Percentiles rank a stretch among this genome's conserved stretches.
phyloP scores from a whole-genome alignment of 2,888 invertebrate species.

The Pseudeuparius sepicola region DNA sequence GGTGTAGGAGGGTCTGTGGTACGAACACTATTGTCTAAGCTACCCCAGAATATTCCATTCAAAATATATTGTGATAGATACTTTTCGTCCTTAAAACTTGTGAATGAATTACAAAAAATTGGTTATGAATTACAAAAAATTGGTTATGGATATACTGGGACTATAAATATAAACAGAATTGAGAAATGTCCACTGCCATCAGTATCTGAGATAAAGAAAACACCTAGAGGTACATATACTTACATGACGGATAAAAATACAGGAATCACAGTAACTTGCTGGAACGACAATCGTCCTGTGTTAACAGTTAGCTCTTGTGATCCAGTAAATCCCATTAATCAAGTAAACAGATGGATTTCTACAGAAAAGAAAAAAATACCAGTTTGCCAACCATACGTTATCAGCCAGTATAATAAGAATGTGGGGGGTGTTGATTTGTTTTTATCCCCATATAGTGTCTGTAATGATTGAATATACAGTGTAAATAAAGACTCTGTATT shows the following conservation, averaged over 20 bases:
- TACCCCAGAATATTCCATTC: slow-evolving; percentile 19
- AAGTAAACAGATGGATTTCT: slow-evolving; percentile 20
- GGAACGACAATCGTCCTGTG: slow-evolving; percentile 22
- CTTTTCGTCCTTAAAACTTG: slow-evolving; percentile 21
- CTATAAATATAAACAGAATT: slow-evolving; percentile 20
- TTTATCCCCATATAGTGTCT: too few species aligned
- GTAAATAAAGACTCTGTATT: too few species aligned
- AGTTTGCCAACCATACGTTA: slow-evolving; percentile 21
- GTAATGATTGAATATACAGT: too few species aligned
- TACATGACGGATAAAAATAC: slow-evolving; percentile 17
- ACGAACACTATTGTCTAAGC: slow-evolving; percentile 17
- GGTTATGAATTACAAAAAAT: too few species aligned
- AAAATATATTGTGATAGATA: slow-evolving; percentile 22
- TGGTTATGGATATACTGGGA: slow-evolving; percentile 20
- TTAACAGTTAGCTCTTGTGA: slow-evolving; percentile 20
- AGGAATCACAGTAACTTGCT: slow-evolving; percentile 18
- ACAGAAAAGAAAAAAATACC: slow-evolving; percentile 22
- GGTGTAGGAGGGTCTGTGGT: slow-evolving; percentile 21
- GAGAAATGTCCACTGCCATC: slow-evolving; percentile 12
- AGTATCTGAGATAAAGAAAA: too few species aligned
- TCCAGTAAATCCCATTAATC: slow-evolving; percentile 18
- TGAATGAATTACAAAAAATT: too few species aligned
- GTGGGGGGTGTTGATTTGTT: slow-evolving; percentile 27
- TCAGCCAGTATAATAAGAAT: slow-evolving; percentile 22
- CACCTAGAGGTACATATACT: slow-evolving; percentile 16